Evolutionary conservation across 2,888 invertebrate species (phyloP), one percentile per base, ranked within the genome.

Genomic region (Torymus texanus): DNA sequence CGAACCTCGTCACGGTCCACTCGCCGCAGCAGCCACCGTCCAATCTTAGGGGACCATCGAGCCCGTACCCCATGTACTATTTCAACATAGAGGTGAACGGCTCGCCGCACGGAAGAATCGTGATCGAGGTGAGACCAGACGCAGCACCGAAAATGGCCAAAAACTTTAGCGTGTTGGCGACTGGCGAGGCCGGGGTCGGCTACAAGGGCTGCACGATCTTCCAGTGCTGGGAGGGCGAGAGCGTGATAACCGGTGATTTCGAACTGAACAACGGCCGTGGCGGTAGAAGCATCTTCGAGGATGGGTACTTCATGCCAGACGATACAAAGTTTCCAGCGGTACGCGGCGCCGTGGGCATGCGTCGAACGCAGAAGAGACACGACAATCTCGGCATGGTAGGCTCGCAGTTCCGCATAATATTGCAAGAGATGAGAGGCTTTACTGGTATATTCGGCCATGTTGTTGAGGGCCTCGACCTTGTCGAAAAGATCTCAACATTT

Each of bases 401-500:
- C 29, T 95, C 95, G 78, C 96, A 96, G 90, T 96, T 96, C 91
- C 94, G 96, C 83, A 94, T 96, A 83, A 95, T 96, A 84, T 91
- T 96, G 86, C 94, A 95, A 84, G 95, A 96, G 88, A 95, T 95
- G 95, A 92, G 95, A 82, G 95, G 95, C 62, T 96, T 96, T 90
- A 95, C 95, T 5, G 95, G 94, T 61, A 95, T 96, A 83, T 96
- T 96, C 88, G 96, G 94, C 55, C 94, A 94, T 90, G 95, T 96
- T 14, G 93, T 95, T 84, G 95, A 95, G 86, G 95, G 95, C 18
- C 91, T 96, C 82, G 95, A 95, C 86, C 91, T 95, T 85, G 94
- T 95, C 80, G 95, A 95, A 88, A 94, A 94, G 88, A 94, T 95
- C 85, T 94, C 95, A 84, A 94, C 94, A 86, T 94, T 93, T 85